Evolutionary conservation across 1,140 invertebrate genomes (phyloP).

Genomic region (Neodiprion fabricii): DNA sequence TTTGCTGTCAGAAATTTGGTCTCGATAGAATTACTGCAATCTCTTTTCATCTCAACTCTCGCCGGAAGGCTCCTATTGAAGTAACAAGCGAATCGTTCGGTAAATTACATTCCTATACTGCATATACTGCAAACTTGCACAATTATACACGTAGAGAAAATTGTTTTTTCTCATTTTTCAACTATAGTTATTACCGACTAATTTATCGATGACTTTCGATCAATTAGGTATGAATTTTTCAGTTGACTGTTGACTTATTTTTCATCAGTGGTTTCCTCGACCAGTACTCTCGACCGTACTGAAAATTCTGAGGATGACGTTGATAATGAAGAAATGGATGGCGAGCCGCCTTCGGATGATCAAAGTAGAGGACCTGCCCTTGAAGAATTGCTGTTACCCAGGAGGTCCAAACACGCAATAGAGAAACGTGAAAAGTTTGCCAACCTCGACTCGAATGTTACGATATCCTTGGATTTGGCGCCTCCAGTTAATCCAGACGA

Average conservation of each 20-base stretch:
- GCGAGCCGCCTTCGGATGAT: not conserved
- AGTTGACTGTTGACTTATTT: conserved; percentile 32
- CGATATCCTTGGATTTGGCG: not conserved
- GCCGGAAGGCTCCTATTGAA: conserved; percentile 15
- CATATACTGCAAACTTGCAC: not conserved
- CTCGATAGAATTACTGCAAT: conserved; percentile 58
- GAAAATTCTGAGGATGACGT: conserved; percentile 2
- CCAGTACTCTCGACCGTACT: not conserved
- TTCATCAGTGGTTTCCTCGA: not conserved
- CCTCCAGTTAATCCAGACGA: not conserved
- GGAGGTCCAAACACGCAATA: not conserved
- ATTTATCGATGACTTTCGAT: not conserved
- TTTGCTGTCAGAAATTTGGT: conserved; percentile 60
- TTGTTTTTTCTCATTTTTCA: too few relatives aligned
- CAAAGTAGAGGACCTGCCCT: not conserved
- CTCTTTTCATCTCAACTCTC: conserved; percentile 58
- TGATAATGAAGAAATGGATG: not conserved
- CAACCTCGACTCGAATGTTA: not conserved
- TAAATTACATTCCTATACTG: not conserved
- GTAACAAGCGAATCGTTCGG: not conserved
- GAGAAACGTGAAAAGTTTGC: not conserved
- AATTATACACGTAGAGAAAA: not conserved
- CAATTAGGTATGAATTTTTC: conserved; percentile 23
- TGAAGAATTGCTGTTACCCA: not conserved
- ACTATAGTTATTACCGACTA: conserved; percentile 4